phyloP scores from a whole-genome alignment of 2,888 invertebrate species.

The Limnephilus auricula region DNA sequence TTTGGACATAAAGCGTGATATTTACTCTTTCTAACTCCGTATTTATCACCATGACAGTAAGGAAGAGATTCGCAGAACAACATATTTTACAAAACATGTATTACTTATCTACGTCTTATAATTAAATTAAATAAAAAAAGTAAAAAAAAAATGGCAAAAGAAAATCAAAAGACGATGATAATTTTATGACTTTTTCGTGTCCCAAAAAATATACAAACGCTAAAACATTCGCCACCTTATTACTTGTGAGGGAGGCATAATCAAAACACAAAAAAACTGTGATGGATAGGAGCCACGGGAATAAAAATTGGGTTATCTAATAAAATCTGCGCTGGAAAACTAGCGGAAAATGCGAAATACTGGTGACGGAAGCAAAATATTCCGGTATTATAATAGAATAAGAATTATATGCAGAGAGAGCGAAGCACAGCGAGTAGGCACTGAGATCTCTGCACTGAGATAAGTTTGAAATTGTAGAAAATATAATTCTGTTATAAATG shows the following conservation, averaged over 20 bases:
- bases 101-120: no score
- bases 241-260: not conserved
- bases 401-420: not conserved
- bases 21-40: no score
- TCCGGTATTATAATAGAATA: not conserved
- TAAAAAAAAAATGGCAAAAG: not conserved
- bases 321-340: constrained; percentile 17
- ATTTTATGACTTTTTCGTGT: not conserved
- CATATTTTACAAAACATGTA: no score
- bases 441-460: not conserved
- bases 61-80: no score
- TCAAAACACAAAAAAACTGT: not conserved
- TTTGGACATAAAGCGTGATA: no score
- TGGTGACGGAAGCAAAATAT: not conserved
- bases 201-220: not conserved
- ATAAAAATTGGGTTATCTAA: constrained; percentile 3
- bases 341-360: not conserved
- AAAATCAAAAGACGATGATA: not conserved
- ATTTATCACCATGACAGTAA: no score
- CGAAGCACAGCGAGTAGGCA: not conserved
- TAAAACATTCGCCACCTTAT: not conserved
- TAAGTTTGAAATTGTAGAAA: not conserved
- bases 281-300: not conserved
- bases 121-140: not conserved
- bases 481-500: not conserved